Percentiles rank a stretch among this genome's conserved stretches.
Evolutionary conservation across 2,113 vertebrate genomes (phyloP).

Genomic region (Oryzias javanicus): DNA sequence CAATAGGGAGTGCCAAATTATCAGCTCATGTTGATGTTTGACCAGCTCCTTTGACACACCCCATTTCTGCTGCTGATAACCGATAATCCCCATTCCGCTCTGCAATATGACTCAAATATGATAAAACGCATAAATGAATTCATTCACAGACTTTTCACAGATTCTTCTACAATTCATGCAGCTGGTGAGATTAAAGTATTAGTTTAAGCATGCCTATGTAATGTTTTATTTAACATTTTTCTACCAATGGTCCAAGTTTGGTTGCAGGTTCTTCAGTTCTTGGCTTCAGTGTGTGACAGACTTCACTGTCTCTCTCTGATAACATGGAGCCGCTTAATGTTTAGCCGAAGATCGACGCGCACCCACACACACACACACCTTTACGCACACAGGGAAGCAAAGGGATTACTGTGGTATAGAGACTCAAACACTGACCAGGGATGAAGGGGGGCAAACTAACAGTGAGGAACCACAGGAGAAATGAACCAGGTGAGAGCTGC

Average conservation of each 20-base stretch:
- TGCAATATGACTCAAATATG: no score
- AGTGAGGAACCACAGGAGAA: slow-evolving; percentile 5
- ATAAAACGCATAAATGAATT: slow-evolving; percentile 6
- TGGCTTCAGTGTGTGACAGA: slow-evolving; percentile 34
- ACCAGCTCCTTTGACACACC: slow-evolving; percentile 11
- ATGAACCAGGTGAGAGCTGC: slow-evolving; percentile 46
- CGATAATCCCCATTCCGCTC: slow-evolving; percentile 14
- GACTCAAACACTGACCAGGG: slow-evolving; percentile 38
- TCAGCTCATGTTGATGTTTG: not conserved
- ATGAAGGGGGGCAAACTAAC: slow-evolving; percentile 56
- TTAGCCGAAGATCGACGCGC: slow-evolving; percentile 58
- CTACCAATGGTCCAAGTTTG: slow-evolving; percentile 9
- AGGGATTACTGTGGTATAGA: slow-evolving; percentile 49
- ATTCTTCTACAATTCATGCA: slow-evolving; percentile 4
- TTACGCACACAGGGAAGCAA: slow-evolving; percentile 40
- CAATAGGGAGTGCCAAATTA: not conserved
- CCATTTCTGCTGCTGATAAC: slow-evolving; percentile 2
- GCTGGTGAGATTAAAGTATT: slow-evolving; percentile 27
- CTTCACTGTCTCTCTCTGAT: slow-evolving; percentile 54
- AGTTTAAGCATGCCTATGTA: not conserved
- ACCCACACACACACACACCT: slow-evolving; percentile 22
- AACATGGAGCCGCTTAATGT: slow-evolving; percentile 73
- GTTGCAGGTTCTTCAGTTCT: slow-evolving; percentile 21
- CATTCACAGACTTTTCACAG: not conserved
- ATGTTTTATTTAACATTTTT: not conserved